These are phyloP conservation scores for Mobula hypostoma DNA, from an alignment of 2,113 vertebrate species.

Conservation along the genomic window DNA sequence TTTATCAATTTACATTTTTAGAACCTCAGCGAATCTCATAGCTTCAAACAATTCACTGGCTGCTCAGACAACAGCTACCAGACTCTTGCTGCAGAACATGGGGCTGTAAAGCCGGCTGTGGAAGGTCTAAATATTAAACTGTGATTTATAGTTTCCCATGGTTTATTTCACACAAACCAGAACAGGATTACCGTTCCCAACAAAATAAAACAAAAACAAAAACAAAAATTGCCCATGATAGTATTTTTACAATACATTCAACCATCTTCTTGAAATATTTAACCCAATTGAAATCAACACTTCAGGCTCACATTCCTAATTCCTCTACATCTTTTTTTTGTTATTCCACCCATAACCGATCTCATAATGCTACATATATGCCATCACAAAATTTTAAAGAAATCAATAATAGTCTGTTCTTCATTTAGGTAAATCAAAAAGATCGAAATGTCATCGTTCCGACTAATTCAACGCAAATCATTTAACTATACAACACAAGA, in stretches of 20 bases:
- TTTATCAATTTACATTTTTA: background rate
- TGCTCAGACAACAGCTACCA: constrained; percentile 4
- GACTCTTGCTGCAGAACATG: constrained; percentile 17
- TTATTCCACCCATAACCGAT: background rate
- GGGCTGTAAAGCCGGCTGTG: background rate
- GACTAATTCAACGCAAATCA: background rate
- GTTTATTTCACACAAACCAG: constrained; percentile 7
- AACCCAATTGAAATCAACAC: constrained; percentile 2
- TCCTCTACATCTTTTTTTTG: background rate
- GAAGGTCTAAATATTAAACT: constrained; percentile 29
- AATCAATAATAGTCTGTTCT: too few species aligned
- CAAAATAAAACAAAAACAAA: too few species aligned
- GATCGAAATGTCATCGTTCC: too few species aligned
- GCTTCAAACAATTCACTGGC: background rate
- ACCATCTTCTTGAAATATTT: background rate
- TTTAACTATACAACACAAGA: background rate
- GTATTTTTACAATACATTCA: background rate
- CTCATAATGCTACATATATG: background rate
- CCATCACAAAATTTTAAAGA: too few species aligned
- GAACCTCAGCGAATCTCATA: background rate
- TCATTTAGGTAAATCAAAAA: background rate
- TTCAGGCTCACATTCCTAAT: background rate
- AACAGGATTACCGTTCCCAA: too few species aligned
- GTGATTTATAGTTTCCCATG: constrained; percentile 24
- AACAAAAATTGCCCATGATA: constrained; percentile 5